Base-by-base conservation (phyloP, 1,140 invertebrate species). In the Oreohelix idahoensis region DNA sequence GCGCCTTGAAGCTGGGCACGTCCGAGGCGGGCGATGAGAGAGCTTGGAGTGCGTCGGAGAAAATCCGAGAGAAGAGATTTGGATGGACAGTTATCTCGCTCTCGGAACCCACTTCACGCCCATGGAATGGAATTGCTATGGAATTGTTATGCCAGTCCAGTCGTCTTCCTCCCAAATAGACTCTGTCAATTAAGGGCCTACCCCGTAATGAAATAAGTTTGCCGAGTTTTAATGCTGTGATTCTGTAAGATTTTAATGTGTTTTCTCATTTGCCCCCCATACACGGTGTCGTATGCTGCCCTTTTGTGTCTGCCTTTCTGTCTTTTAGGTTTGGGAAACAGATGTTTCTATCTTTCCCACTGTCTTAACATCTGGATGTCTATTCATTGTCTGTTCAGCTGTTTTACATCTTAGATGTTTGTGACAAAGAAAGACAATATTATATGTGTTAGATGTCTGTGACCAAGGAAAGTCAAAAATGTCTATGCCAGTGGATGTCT, bases 81-180 rank as follows among this genome's bases (percentile, higher is more conserved):
- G 77, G 77, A 79, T 79, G 77, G 77, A 79, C 77, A 79, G 77
- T 79, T 79, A 79, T 79, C 77, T 8, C 35, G 77, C 77, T 39
- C 51, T 79, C 36, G 58, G 32, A 63, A 32, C 29, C 77, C 53
- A 63, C 77, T 79, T 66, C 77, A 79, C 77, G 26, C 35, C 58
- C 77, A 20, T 36, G 75, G 51, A 53, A 35, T 77, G 42, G 45
- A 73, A 76, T 51, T 51, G 45, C 39, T 49, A 51, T 49, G 45
- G 74, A 76, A 76, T 79, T 79, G 39, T 79, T 39, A 79, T 79
- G 77, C 77, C 63, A 45, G 51, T 39, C 77, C 51, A 20, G 53
- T 79, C 77, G 63, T 39, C 77, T 45, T 5, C 58, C 51, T 45
- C 77, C 51, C 77, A 36, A 69, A 69, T 79, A 79, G 77, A 79